Percentiles rank a stretch among this genome's conserved stretches.
phyloP scores from a whole-genome alignment of 2,113 vertebrate species.

The Cololabis saira region DNA sequence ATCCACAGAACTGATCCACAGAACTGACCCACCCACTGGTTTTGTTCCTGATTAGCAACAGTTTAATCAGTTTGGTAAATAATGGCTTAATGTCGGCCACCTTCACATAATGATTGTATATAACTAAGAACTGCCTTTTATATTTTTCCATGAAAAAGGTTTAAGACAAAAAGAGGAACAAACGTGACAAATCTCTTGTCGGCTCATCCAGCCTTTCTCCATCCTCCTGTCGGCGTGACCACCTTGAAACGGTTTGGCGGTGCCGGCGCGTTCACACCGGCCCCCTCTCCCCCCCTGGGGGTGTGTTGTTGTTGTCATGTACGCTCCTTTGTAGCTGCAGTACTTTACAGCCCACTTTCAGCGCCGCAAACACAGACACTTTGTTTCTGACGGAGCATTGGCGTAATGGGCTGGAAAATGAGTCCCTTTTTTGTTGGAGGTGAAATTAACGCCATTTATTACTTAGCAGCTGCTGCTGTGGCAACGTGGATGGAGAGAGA shows the following conservation, averaged over 20 bases:
- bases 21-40: not conserved
- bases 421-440: conserved; percentile 53
- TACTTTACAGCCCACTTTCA: conserved; percentile 55
- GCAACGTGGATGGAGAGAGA: conserved; percentile 22
- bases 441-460: conserved; percentile 75
- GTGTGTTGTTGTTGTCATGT: conserved; percentile 29
- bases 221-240: conserved; percentile 4
- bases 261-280: not conserved
- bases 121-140: too few relatives aligned
- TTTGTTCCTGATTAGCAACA: not conserved
- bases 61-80: not conserved
- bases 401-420: conserved; percentile 79
- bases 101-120: not conserved
- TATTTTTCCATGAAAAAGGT: conserved; percentile 6
- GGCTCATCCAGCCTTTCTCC: not conserved
- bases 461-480: conserved; percentile 56
- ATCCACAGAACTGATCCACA: not conserved
- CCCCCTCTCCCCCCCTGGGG: conserved; percentile 15
- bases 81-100: not conserved
- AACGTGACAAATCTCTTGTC: not conserved
- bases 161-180: conserved; percentile 7
- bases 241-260: conserved; percentile 12
- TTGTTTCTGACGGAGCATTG: conserved; percentile 60
- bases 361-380: conserved; percentile 38
- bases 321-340: conserved; percentile 36